Percentiles rank a stretch among this genome's conserved stretches.
phyloP scores from a whole-genome alignment of 2,113 vertebrate species.

The Pedetes capensis region DNA sequence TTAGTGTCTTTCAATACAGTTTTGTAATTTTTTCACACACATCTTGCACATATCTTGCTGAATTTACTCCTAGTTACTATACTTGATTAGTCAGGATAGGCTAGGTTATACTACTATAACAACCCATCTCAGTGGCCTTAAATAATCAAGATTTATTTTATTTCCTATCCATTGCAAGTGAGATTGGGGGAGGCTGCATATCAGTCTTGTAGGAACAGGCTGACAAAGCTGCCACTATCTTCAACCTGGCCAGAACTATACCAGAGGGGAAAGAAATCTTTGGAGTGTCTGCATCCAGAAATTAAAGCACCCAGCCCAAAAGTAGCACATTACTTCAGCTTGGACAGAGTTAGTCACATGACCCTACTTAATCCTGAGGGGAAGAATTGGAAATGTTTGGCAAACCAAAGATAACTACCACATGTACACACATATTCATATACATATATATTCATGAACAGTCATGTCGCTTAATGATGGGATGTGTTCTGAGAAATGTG shows the following conservation, averaged over 20 bases:
- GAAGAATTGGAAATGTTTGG: neutral
- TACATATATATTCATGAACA: neutral
- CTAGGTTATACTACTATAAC: neutral
- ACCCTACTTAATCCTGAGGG: neutral
- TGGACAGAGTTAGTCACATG: neutral
- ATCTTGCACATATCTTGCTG: neutral
- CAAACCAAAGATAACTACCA: neutral
- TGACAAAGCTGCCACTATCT: neutral
- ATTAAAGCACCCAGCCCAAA: neutral
- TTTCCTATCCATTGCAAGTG: neutral
- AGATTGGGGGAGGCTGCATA: neutral
- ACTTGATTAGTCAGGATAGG: no score
- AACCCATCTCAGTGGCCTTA: neutral
- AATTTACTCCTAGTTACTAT: neutral
- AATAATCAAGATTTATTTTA: neutral
- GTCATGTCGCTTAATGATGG: neutral
- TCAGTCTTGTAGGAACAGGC: neutral
- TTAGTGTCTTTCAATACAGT: neutral
- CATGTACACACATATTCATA: neutral
- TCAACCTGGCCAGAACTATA: neutral
- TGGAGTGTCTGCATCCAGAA: neutral
- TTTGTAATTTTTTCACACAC: neutral
- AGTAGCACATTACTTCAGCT: neutral
- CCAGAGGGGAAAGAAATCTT: neutral
- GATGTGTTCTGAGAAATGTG: no score